These are phyloP conservation scores for Bombus confusus DNA, from an alignment of 1,140 invertebrate genomes.

Conservation along the genomic window DNA sequence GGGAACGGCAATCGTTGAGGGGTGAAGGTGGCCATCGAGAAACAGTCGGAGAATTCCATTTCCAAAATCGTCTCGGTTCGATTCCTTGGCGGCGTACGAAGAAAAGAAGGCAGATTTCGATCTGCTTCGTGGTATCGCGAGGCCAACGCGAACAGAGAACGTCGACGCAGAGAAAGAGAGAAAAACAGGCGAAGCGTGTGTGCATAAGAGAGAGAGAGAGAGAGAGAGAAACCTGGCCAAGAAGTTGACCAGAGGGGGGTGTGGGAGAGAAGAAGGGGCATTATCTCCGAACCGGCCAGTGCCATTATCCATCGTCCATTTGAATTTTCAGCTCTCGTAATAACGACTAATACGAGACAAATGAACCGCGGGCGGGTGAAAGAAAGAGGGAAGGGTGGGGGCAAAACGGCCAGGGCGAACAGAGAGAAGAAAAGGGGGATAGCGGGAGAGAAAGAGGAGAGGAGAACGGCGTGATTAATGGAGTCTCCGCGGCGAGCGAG, in stretches of 20 bases:
- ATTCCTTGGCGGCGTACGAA: not conserved
- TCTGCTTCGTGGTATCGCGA: not conserved
- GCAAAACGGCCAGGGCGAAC: not conserved
- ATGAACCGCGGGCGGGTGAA: constrained; percentile 72
- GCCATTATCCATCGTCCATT: constrained; percentile 72
- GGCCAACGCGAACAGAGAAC: not conserved
- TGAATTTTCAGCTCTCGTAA: constrained; percentile 77
- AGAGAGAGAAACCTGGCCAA: too few species aligned
- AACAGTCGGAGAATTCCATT: constrained; percentile 3
- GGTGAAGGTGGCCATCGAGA: too few species aligned
- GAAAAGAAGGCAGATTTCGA: not conserved
- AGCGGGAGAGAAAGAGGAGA: constrained; percentile 51
- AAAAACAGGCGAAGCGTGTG: not conserved
- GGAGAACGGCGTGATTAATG: constrained; percentile 80
- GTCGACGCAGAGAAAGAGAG: not conserved
- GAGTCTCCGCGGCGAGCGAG: constrained; percentile 78
- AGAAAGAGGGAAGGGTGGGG: constrained; percentile 17
- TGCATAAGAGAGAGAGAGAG: not conserved
- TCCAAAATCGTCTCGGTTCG: constrained; percentile 32
- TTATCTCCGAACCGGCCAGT: constrained; percentile 65
- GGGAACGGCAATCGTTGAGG: too few species aligned
- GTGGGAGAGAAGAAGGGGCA: constrained; percentile 17
- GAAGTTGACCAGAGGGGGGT: not conserved
- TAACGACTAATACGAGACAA: constrained; percentile 80
- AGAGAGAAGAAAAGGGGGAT: not conserved